Conservation (phyloP, 2,888 invertebrate genomes). For the Endomychus coccineus region DNA sequence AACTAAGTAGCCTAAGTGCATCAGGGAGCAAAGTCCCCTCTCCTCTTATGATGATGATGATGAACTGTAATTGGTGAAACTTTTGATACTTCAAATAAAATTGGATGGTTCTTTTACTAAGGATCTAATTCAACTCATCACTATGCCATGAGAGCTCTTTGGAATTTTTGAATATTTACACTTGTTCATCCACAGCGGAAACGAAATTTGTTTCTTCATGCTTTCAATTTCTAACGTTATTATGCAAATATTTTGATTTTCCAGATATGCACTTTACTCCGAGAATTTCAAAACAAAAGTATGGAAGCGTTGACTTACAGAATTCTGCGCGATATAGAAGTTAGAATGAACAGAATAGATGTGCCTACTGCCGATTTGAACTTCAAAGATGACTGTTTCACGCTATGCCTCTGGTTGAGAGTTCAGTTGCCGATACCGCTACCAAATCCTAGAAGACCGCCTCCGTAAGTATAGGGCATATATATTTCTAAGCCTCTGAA, state of each 20-base stretch:
- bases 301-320: conserved; percentile 47
- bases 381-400: conserved; percentile 38
- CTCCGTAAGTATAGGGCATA: conserved; percentile 26
- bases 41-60: too few relatives aligned
- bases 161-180: too few relatives aligned
- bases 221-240: too few relatives aligned
- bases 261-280: conserved; percentile 42
- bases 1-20: too few relatives aligned
- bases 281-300: conserved; percentile 42
- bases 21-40: too few relatives aligned
- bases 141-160: too few relatives aligned
- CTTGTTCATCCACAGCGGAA: background rate
- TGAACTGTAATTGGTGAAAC: too few relatives aligned
- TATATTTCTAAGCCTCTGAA: conserved; percentile 36
- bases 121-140: too few relatives aligned
- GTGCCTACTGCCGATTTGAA: conserved; percentile 44
- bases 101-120: too few relatives aligned
- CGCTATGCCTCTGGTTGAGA: conserved; percentile 45
- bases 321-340: conserved; percentile 45
- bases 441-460: conserved; percentile 36
- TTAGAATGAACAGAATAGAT: conserved; percentile 43
- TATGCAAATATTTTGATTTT: conserved; percentile 10
- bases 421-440: conserved; percentile 42
- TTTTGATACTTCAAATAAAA: too few relatives aligned
- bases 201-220: background rate